A percentile compares a stretch with the other conserved stretches of the same genome.
phyloP scores from a whole-genome alignment of 2,113 vertebrate genomes.

The Sturnus vulgaris region DNA sequence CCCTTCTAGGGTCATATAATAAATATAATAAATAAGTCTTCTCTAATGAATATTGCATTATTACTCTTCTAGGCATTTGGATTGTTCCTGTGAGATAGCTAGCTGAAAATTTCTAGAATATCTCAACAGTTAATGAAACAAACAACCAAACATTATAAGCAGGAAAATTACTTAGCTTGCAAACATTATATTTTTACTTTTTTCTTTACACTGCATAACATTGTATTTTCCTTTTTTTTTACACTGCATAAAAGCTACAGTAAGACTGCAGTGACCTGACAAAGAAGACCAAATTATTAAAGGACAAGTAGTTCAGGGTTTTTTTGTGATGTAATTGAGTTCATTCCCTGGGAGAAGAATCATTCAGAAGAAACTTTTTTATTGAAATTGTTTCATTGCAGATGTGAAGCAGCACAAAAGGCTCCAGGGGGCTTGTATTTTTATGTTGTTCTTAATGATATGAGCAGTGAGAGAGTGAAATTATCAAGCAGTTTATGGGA shows the following conservation, averaged over 20 bases:
- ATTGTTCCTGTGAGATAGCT: neutral
- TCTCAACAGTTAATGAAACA: neutral
- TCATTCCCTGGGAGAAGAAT: neutral
- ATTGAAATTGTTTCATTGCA: neutral
- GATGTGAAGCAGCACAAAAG: neutral
- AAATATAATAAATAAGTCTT: neutral
- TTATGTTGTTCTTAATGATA: neutral
- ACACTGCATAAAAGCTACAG: neutral
- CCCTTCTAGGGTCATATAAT: neutral
- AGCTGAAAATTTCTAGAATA: neutral
- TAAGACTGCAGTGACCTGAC: neutral
- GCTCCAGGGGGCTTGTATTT: neutral
- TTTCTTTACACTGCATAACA: neutral
- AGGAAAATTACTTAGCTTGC: neutral
- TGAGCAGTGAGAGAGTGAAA: neutral
- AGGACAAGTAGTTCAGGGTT: rapidly evolving
- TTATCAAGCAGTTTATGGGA: neutral
- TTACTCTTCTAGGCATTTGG: neutral
- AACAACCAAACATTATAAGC: neutral
- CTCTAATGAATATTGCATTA: neutral
- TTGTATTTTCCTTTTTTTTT: neutral
- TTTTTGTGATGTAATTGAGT: neutral
- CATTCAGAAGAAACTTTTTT: neutral
- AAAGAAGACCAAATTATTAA: neutral
- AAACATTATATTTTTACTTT: neutral